A percentile compares a stretch with the other conserved stretches of the same genome.
These are phyloP conservation scores for Copsychus sechellarum DNA, from an alignment of 2,113 vertebrate genomes.

Conservation along the genomic window DNA sequence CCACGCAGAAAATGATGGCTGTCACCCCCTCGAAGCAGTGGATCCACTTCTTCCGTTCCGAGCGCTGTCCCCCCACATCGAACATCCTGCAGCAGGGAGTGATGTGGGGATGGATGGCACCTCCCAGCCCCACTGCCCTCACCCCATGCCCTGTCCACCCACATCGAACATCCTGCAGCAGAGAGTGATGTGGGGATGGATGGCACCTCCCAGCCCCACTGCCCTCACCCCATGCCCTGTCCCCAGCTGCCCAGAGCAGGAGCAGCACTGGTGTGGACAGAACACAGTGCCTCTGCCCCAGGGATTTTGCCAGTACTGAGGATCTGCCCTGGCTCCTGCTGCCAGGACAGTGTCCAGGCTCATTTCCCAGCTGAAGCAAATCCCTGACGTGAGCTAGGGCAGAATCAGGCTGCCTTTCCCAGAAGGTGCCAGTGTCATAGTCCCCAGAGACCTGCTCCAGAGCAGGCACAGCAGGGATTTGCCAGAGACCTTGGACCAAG, in stretches of 20 bases:
- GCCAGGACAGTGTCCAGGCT: not conserved
- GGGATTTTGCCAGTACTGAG: not conserved
- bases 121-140: accelerated
- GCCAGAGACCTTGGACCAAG: not conserved
- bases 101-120: accelerated
- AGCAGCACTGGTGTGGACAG: accelerated
- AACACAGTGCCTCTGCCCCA: accelerated
- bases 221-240: accelerated
- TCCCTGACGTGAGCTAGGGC: accelerated
- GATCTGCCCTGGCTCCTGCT: accelerated
- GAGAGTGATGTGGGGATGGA: accelerated
- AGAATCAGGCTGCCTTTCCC: not conserved
- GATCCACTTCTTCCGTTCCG: constrained; percentile 98
- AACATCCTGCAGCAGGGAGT: constrained; percentile 85
- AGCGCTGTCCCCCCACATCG: constrained; percentile 95
- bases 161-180: constrained; percentile 93
- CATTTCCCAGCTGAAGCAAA: not conserved
- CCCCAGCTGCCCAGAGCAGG: not conserved
- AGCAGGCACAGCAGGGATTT: not conserved
- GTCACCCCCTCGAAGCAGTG: constrained; percentile 99
- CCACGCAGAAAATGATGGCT: constrained; percentile 97
- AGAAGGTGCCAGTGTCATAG: accelerated
- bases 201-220: accelerated
- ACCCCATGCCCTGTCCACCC: not conserved
- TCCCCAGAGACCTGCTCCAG: not conserved